Base-by-base conservation (phyloP, 2,888 invertebrate species). In the Hemaris fuciformis region DNA sequence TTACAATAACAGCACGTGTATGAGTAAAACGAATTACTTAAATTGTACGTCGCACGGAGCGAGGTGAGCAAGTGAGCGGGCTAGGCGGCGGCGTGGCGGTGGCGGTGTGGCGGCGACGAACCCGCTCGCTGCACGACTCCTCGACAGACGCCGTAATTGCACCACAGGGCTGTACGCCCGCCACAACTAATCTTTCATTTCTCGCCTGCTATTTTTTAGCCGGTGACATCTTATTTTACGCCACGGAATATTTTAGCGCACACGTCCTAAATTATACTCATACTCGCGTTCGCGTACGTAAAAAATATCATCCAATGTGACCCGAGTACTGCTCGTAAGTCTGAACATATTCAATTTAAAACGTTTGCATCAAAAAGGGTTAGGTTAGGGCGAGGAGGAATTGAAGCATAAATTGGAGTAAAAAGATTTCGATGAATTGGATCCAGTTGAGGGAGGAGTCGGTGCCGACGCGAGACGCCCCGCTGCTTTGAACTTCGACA, bases 401-500 rank as follows among this genome's bases (percentile, higher is more conserved):
- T 76, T 75, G 75, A 76, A 75, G 70, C 71, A 75, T 73, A 74
- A 81, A 83, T 77, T 79, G 71, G 74, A 71, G 74, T 79, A 83
- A 80, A 84, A 82, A 79, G 71, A 74, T 76, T 80, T 74, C 69
- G 72, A 83, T 84, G 77, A 74, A 81, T 77, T 78, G 73, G 73
- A 73, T 74, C 76, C 79, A 81, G 75, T 77, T 74, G 71, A 75
- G 66, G 73, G 69, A 67, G 70, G 61, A 70, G 72, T 66, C 67
- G 74, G 75, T 79, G 74, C 72, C 82, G 76, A 74, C 72, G 70
- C 72, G 71, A 67, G 66, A 66, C 80, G 80, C 79, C 83, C 81
- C 79, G 79, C 79, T 77, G 75, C 73, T 83, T 84, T 83, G 77
- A 89, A 90, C 88, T 91, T 90, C 91, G 90, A 88, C 90, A 89